Evolutionary conservation across 2,113 vertebrate genomes (phyloP), one percentile per base, ranked within the genome.

Genomic region (Nerophis lumbriciformis): DNA sequence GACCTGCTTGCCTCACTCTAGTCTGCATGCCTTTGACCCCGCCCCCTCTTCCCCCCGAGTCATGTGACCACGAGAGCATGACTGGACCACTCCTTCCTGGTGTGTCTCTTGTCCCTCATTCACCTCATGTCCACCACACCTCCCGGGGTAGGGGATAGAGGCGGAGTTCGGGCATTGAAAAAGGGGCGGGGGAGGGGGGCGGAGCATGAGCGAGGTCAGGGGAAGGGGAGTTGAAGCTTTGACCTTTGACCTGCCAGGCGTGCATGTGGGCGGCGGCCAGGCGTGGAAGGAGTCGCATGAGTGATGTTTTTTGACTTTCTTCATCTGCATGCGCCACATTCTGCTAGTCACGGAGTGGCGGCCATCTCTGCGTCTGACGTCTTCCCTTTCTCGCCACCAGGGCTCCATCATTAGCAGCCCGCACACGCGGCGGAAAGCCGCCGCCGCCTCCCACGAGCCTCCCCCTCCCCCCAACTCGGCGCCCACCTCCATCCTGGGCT

Each of bases 321-420:
- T 77, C 84, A 85, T 88, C 80, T 85, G 87, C 87, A 89, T 89
- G 87, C 75, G 56, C 65, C 77, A 88, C 83, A 84, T 85, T 87
- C 86, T 87, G 82, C 84, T 85, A 83, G 77, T 82, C 28, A 28
- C 28, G 28, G 28, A 28, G 28, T 28, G 28, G 28, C 28, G 28
- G 28, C 19, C 19, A 19, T 19, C 19, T 19, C 19, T 60, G 68
- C 38, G 48, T 63, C 61, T 85, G 66, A 87, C 52, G n/a, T 75
- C 71, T 84, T 75, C 54, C 79, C 63, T 81, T 63, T 58, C 66
- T 68, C 77, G 72, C 56, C 52, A 70, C 92, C 92, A 99, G 97
- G 97, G 93, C 88, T 97, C 94, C 94, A 96, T 94, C 95, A 98
- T 97, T 98, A 98, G 93, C 94, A 95, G 95, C 77, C 95, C 93